A percentile compares a stretch with the other conserved stretches of the same genome.
Evolutionary conservation across 53 echinoderm and acorn worm species (phyloP).

Genomic region (Arbacia lixula): DNA sequence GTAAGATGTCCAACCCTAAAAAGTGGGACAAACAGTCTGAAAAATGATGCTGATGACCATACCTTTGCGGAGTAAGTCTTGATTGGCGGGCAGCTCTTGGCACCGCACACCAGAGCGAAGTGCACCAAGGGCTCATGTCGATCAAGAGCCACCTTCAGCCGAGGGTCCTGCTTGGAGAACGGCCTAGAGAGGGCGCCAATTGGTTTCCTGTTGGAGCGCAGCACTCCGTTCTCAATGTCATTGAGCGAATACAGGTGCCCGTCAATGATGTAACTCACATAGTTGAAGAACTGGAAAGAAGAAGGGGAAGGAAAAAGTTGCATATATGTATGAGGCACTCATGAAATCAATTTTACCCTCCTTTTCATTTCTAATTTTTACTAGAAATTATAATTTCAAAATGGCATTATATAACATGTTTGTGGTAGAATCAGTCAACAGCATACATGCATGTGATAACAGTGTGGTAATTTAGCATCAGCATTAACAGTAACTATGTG

Average conservation of each 20-base stretch:
- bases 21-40: too few species aligned
- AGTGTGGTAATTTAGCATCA: too few species aligned
- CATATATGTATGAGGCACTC: too few species aligned
- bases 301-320: too few species aligned
- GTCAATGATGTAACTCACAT: slow-evolving; percentile 90
- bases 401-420: too few species aligned
- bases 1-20: too few species aligned
- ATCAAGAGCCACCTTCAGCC: slow-evolving; percentile 77
- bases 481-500: too few species aligned
- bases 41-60: neutral
- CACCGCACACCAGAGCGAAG: slow-evolving; percentile 97
- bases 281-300: slow-evolving; percentile 83
- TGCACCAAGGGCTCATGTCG: slow-evolving; percentile 87
- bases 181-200: slow-evolving; percentile 80
- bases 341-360: too few species aligned
- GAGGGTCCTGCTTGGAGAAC: slow-evolving; percentile 82
- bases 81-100: slow-evolving; percentile 98
- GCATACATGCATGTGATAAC: too few species aligned
- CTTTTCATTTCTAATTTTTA: too few species aligned
- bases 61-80: slow-evolving; percentile 95
- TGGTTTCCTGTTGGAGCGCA: slow-evolving; percentile 83
- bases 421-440: too few species aligned
- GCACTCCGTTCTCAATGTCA: slow-evolving; percentile 96
- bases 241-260: slow-evolving; percentile 88
- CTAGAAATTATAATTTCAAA: too few species aligned